Conservation (phyloP, 2,113 vertebrate species). For the Oncorhynchus mykiss region DNA sequence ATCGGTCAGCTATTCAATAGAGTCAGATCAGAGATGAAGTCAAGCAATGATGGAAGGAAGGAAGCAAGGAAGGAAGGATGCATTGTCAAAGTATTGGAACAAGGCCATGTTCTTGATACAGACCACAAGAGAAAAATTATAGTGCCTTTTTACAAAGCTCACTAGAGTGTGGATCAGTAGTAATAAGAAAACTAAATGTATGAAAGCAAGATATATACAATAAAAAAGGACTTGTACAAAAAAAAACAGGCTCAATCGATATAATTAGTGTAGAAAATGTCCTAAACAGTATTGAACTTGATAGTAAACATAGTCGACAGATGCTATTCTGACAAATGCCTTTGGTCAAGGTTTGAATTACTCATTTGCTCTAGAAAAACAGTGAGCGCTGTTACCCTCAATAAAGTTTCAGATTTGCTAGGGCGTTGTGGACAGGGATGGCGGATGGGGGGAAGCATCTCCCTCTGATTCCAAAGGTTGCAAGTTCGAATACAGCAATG, state of each 20-base stretch:
- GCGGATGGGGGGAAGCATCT: no score
- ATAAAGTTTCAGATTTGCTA: no score
- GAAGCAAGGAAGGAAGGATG: constrained; percentile 9
- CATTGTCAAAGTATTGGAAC: not conserved
- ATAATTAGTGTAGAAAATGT: not conserved
- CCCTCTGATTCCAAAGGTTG: no score
- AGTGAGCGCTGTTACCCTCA: no score
- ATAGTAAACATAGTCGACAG: not conserved
- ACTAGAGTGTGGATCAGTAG: constrained; percentile 29
- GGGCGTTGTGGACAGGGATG: no score
- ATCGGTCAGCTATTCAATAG: no score
- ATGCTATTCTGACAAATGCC: not conserved
- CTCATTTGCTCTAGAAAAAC: not conserved
- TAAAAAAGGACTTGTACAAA: constrained; percentile 8
- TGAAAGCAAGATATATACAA: constrained; percentile 4
- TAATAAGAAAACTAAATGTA: not conserved
- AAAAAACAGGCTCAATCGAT: not conserved
- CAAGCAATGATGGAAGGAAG: not conserved
- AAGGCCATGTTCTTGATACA: not conserved
- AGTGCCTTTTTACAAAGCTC: constrained; percentile 29
- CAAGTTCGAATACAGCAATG: no score
- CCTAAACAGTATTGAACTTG: not conserved
- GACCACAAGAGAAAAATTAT: constrained; percentile 14
- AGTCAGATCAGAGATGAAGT: not conserved
- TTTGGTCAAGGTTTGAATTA: not conserved